Percentiles rank a stretch among this genome's conserved stretches.
These are phyloP conservation scores for Gymnothorax reevesii DNA, from an alignment of 2,797 vertebrate genomes.

Conservation along the genomic window DNA sequence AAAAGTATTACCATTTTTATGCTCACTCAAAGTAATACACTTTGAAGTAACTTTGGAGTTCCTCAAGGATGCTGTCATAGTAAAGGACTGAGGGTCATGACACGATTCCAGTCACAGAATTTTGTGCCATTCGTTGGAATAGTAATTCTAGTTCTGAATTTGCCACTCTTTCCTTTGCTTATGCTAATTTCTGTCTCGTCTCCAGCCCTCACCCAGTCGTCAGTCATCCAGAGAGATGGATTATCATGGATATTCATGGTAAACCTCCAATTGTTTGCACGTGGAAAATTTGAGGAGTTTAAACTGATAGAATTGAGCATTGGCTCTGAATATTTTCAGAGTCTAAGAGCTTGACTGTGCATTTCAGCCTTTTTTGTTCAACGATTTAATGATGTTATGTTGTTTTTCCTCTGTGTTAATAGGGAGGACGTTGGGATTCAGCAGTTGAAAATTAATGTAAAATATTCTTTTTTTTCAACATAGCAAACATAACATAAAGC, in stretches of 20 bases:
- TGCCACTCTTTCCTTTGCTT: neutral
- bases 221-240: conserved; percentile 85
- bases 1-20: neutral
- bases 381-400: no score
- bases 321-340: neutral
- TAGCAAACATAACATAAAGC: no score
- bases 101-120: neutral
- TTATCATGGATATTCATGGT: conserved; percentile 91
- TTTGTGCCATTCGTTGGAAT: neutral
- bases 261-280: conserved; percentile 38
- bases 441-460: no score
- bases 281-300: neutral
- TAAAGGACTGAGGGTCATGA: neutral
- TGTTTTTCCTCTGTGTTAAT: no score
- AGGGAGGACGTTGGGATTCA: no score
- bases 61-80: neutral
- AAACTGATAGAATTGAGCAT: neutral
- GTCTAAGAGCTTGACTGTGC: neutral
- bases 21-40: neutral
- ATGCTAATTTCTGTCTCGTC: conserved; percentile 41
- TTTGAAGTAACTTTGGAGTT: neutral
- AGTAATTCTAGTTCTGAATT: neutral
- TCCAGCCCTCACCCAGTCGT: conserved; percentile 79
- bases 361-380: no score
- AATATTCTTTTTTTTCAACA: no score